Evolutionary conservation across 1,140 invertebrate species (phyloP).

Genomic region (Asbolus verrucosus): DNA sequence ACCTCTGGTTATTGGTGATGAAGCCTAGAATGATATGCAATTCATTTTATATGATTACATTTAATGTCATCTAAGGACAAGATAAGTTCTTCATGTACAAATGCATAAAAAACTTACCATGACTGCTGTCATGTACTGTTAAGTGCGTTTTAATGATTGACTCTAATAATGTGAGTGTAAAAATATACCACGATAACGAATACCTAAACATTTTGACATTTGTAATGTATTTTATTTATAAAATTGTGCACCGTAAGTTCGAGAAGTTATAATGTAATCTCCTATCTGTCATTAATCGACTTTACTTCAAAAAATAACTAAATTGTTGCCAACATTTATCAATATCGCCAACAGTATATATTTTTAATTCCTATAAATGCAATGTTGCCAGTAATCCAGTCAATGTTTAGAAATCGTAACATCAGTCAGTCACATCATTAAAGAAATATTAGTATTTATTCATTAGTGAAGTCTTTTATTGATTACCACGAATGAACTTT

Average conservation of each 20-base stretch:
- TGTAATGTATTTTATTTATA: conserved; percentile 48
- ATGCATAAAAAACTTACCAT: conserved; percentile 58
- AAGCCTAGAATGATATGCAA: conserved; percentile 60
- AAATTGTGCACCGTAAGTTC: conserved; percentile 31
- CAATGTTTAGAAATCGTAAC: too few relatives aligned
- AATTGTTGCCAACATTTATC: conserved; percentile 2
- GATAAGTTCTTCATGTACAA: conserved; percentile 6
- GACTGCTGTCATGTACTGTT: conserved; percentile 64
- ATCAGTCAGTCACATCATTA: too few relatives aligned
- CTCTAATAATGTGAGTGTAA: conserved; percentile 62
- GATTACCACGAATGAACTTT: too few relatives aligned
- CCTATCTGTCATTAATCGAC: conserved; percentile 28
- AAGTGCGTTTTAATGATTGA: conserved; percentile 63
- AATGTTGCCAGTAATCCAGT: background rate
- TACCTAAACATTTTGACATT: conserved; percentile 63
- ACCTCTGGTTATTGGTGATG: conserved; percentile 61
- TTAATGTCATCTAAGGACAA: conserved; percentile 11
- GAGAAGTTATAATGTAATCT: conserved; percentile 27
- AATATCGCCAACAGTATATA: background rate
- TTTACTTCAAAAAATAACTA: conserved; percentile 33
- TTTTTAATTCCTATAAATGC: background rate
- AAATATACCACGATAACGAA: conserved; percentile 61
- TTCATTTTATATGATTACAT: conserved; percentile 30
- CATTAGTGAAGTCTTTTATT: too few relatives aligned
- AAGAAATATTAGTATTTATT: too few relatives aligned